Evolutionary conservation across 1,140 invertebrate species (phyloP).

Genomic region (Popillia japonica): DNA sequence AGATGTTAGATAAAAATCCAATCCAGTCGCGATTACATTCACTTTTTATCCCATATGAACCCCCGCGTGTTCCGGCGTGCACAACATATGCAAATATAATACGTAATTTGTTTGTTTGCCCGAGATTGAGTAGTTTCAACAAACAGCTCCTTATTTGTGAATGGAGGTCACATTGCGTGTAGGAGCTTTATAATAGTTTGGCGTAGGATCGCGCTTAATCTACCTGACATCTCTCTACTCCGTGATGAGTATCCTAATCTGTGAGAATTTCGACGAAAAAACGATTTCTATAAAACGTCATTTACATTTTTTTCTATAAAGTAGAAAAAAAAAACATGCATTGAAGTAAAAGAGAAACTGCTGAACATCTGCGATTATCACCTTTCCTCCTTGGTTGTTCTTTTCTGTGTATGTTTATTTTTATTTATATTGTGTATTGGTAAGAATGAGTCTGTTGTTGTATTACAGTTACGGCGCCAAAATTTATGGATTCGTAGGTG

Average conservation of each 20-base stretch:
- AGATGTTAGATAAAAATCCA: too few relatives aligned
- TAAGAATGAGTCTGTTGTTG: neutral
- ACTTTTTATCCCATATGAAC: too few relatives aligned
- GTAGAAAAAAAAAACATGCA: neutral
- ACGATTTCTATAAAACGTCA: too few relatives aligned
- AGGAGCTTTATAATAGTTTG: slow-evolving; percentile 11
- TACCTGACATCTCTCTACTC: neutral
- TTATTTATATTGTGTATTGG: neutral
- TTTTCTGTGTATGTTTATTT: too few relatives aligned
- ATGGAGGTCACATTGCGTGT: neutral
- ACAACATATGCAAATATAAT: neutral
- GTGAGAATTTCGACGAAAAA: neutral
- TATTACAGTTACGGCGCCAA: neutral
- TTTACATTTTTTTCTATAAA: too few relatives aligned
- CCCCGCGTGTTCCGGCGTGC: too few relatives aligned
- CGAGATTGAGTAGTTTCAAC: slow-evolving; percentile 5
- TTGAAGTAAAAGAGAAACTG: neutral
- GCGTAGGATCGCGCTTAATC: neutral
- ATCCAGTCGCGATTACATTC: too few relatives aligned
- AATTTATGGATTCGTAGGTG: neutral
- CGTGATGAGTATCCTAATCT: neutral
- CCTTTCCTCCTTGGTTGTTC: neutral
- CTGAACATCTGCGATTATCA: neutral
- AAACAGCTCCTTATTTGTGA: slow-evolving; percentile 4
- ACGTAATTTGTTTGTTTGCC: slow-evolving; percentile 6